A percentile compares a stretch with the other conserved stretches of the same genome.
phyloP scores from a whole-genome alignment of 1,140 invertebrate genomes.

The Trichomalopsis sarcophagae region DNA sequence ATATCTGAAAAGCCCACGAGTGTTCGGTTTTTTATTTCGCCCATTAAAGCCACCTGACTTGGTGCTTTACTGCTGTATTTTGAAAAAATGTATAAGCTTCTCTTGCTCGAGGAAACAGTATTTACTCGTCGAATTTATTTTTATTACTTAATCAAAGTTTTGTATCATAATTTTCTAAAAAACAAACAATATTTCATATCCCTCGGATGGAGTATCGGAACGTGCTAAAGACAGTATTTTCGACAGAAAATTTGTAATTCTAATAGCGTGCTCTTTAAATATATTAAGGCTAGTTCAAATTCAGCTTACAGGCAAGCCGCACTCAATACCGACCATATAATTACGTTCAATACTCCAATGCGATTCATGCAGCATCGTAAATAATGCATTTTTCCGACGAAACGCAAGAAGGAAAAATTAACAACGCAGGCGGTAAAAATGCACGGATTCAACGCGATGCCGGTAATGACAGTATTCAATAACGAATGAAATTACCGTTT shows the following conservation, averaged over 20 bases:
- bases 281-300: too few species aligned
- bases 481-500: neutral
- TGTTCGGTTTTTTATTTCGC: neutral
- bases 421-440: neutral
- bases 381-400: neutral
- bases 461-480: too few species aligned
- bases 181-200: too few species aligned
- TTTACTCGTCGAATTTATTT: too few species aligned
- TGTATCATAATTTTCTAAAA: too few species aligned
- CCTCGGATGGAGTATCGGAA: too few species aligned
- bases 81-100: neutral
- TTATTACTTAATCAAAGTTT: too few species aligned
- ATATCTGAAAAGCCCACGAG: constrained; percentile 77
- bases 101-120: neutral
- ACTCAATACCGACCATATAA: neutral
- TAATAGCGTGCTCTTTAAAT: too few species aligned
- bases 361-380: neutral
- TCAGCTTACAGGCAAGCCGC: neutral
- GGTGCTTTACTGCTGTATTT: neutral
- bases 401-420: constrained; percentile 35
- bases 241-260: too few species aligned
- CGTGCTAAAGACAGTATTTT: too few species aligned
- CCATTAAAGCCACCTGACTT: neutral
- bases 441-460: too few species aligned
- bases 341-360: neutral